Evolutionary conservation across 2,888 invertebrate genomes (phyloP).

Genomic region (Clitarchus hookeri): DNA sequence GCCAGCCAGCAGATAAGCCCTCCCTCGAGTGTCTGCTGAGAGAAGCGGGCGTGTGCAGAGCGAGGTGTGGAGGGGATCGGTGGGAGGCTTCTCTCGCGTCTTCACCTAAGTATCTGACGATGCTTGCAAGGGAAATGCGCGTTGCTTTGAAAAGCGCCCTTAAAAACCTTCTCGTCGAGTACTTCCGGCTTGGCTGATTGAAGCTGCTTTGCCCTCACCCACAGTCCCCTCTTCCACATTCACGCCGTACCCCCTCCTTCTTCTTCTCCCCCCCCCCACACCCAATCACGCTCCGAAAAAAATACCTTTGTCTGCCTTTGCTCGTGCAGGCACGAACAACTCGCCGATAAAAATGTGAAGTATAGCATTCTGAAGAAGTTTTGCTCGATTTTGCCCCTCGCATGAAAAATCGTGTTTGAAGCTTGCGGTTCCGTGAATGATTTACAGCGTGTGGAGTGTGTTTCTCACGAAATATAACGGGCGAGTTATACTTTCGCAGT

Average conservation of each 20-base stretch:
- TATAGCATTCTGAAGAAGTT: neutral
- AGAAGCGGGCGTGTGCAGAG: neutral
- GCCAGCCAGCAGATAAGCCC: neutral
- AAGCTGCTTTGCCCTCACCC: neutral
- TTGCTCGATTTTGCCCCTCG: neutral
- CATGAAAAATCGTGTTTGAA: too few species aligned
- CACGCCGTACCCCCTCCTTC: neutral
- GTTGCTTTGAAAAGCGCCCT: slow-evolving; percentile 3
- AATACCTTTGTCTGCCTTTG: neutral
- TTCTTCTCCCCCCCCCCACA: neutral
- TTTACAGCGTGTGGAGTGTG: too few species aligned
- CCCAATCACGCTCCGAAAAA: too few species aligned
- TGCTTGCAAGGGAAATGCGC: slow-evolving; percentile 3
- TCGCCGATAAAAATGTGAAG: neutral
- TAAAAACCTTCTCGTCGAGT: slow-evolving; percentile 11
- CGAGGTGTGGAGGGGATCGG: neutral
- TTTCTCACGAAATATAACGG: too few species aligned
- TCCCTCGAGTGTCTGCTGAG: neutral
- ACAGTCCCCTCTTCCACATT: neutral
- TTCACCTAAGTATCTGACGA: slow-evolving; percentile 10
- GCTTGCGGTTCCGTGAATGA: too few species aligned
- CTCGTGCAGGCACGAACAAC: neutral
- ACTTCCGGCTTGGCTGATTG: slow-evolving; percentile 2
- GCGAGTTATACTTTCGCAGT: too few species aligned
- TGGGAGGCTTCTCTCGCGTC: neutral